Base-by-base conservation (phyloP, 2,797 vertebrate species). In the Odontamblyopus lacepedii region DNA sequence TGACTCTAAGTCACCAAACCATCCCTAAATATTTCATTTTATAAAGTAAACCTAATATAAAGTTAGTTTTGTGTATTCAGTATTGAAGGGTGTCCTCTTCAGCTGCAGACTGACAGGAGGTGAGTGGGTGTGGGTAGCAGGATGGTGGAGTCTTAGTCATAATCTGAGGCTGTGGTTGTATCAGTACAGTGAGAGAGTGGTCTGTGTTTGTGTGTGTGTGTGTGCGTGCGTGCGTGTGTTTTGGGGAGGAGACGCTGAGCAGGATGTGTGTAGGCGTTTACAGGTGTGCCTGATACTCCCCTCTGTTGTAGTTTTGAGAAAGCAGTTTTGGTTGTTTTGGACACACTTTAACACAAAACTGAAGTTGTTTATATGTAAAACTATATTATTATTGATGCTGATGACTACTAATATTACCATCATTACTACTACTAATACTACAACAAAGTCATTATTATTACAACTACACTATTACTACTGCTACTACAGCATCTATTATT, bases 281-380 rank as follows among this genome's bases (percentile, higher is more conserved):
- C 63, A 67, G 67, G 56, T 76, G 72, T 76, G 70, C 55, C 30
- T 50, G 38, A 53, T 74, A 57, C 80, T 80, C 73, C 76, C 69
- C 44, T 48, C 29, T 67, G 1, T 61, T 5, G 5, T 44, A 15
- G 2, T 68, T 32, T 13, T 56, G 32, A 32, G 29, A 68, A 38
- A 18, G 59, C 11, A 26, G n/a, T 67, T 70, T 69, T 69, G 50
- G 67, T 64, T 69, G 57, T 77, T 69, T 48, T n/a, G 62, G 67
- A 72, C 50, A 69, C 65, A 56, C 35, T 38, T 50, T 35, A 9
- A 9, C 35, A 38, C 8, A 38, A 38, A 9, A 38, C 9, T 38
- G 1, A 38, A 38, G 35, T 38, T 38, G 35, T 38, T 2, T 38
- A 38, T 38, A 38, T 38, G 35, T 38, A 38, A 38, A 38, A 38